Percentiles rank a stretch among this genome's conserved stretches.
Evolutionary conservation across 2,797 vertebrate species (phyloP).

Genomic region (Protonibea diacanthus): DNA sequence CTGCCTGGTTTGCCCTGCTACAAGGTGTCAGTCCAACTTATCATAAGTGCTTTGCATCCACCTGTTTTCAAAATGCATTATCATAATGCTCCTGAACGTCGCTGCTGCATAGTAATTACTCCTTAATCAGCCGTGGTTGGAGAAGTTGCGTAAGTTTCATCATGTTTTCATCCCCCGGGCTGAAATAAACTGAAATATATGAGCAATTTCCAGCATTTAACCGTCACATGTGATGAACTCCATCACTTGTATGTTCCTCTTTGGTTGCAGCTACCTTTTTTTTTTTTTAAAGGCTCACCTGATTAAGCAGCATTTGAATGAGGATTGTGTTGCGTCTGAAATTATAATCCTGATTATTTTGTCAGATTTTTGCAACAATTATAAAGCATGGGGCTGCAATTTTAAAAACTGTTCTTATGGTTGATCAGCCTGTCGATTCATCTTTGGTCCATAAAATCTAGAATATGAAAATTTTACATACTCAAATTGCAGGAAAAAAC

Average conservation of each 20-base stretch:
- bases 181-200: slow-evolving; percentile 36
- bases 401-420: neutral
- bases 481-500: neutral
- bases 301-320: slow-evolving; percentile 9
- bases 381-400: neutral
- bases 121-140: slow-evolving; percentile 61
- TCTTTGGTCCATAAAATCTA: neutral
- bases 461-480: neutral
- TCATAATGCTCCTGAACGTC: slow-evolving; percentile 61
- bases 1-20: slow-evolving; percentile 51
- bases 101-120: slow-evolving; percentile 63
- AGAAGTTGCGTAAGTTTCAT: slow-evolving; percentile 38
- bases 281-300: neutral
- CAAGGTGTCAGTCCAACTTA: slow-evolving; percentile 70
- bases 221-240: slow-evolving; percentile 4
- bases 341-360: slow-evolving; percentile 32
- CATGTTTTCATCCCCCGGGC: slow-evolving; percentile 20
- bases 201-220: slow-evolving; percentile 17
- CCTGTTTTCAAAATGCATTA: slow-evolving; percentile 70
- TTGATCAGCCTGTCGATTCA: neutral
- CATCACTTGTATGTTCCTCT: neutral
- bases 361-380: neutral
- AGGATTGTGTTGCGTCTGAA: slow-evolving; percentile 27
- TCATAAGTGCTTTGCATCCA: slow-evolving; percentile 70
- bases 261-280: neutral